phyloP scores from a whole-genome alignment of 2,113 vertebrate genomes.

The Protomyctophum bolini region DNA sequence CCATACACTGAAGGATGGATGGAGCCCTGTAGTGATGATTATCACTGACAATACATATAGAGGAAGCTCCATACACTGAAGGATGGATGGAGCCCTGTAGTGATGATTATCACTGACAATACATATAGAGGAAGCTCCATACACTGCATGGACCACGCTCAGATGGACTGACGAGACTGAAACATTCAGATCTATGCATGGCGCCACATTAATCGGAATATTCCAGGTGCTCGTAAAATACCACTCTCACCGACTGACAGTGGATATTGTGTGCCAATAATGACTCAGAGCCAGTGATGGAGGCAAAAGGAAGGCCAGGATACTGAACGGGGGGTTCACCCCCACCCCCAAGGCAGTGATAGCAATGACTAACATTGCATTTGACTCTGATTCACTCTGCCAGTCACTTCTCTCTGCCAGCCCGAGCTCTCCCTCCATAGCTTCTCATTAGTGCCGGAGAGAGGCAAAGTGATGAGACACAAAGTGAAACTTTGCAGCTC shows the following conservation, averaged over 20 bases:
- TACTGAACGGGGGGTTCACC: constrained; percentile 2
- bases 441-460: constrained; percentile 55
- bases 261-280: constrained; percentile 51
- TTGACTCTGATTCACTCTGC: constrained; percentile 66
- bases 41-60: constrained; percentile 35
- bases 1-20: constrained; percentile 18
- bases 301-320: constrained; percentile 10
- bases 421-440: constrained; percentile 36
- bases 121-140: constrained; percentile 11
- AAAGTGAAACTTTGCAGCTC: constrained; percentile 33
- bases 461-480: constrained; percentile 46
- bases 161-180: neutral
- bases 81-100: constrained; percentile 24
- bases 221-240: constrained; percentile 25
- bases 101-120: constrained; percentile 46
- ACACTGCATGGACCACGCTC: constrained; percentile 22
- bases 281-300: constrained; percentile 3
- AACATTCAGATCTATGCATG: neutral
- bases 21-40: constrained; percentile 27
- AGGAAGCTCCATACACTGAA: constrained; percentile 22
- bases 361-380: constrained; percentile 52
- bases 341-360: constrained; percentile 38
- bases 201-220: constrained; percentile 37
- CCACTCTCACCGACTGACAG: constrained; percentile 20
- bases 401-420: constrained; percentile 43